phyloP scores from a whole-genome alignment of 1,140 invertebrate genomes.

The Zaprionus inermis region DNA sequence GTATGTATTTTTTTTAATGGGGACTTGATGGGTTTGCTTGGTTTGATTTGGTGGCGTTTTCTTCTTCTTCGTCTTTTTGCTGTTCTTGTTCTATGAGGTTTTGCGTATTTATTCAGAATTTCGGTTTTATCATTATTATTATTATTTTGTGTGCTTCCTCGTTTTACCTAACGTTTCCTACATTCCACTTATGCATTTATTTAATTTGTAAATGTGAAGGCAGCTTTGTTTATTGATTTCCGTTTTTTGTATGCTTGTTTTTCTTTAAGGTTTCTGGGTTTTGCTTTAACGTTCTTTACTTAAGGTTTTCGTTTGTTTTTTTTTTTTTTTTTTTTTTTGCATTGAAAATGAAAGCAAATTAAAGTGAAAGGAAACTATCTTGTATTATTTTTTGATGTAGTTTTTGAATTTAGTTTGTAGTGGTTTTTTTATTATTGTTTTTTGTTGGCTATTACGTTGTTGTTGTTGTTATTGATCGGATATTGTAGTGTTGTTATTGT shows the following conservation, averaged over 20 bases:
- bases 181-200: conserved; percentile 77
- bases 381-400: conserved; percentile 29
- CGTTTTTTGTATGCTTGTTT: conserved; percentile 73
- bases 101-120: conserved; percentile 51
- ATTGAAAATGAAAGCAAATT: conserved; percentile 30
- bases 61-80: conserved; percentile 26
- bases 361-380: conserved; percentile 36
- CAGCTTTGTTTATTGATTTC: conserved; percentile 84
- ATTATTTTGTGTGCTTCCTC: conserved; percentile 80
- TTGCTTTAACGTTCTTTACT: conserved; percentile 37
- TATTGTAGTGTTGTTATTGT: conserved; percentile 60
- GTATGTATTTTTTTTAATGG: background rate
- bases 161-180: conserved; percentile 62
- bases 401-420: conserved; percentile 73
- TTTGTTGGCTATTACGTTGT: conserved; percentile 54
- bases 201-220: conserved; percentile 84
- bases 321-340: conserved; percentile 33
- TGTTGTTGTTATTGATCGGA: conserved; percentile 71
- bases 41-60: conserved; percentile 36
- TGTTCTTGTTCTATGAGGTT: conserved; percentile 25
- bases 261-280: conserved; percentile 64
- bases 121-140: conserved; percentile 51
- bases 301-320: conserved; percentile 21
- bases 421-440: conserved; percentile 58
- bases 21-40: conserved; percentile 4